These are phyloP conservation scores for Vollenhovia emeryi DNA, from an alignment of 1,140 invertebrate genomes.

Conservation along the genomic window DNA sequence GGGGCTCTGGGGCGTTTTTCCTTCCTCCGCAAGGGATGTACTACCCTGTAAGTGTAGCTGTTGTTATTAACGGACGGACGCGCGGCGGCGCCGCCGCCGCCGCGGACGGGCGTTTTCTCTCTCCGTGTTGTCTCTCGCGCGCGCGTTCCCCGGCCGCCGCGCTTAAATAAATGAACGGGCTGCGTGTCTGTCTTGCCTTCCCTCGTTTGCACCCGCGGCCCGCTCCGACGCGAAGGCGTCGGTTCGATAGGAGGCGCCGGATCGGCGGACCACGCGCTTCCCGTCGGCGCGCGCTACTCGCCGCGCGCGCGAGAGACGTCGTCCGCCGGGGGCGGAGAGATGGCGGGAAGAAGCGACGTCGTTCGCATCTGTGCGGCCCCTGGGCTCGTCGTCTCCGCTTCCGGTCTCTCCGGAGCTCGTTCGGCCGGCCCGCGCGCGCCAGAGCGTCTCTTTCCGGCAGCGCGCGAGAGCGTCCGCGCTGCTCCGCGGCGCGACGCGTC, in stretches of 20 bases:
- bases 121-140: too few relatives aligned
- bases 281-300: not conserved
- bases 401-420: too few relatives aligned
- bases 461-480: too few relatives aligned
- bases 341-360: constrained; percentile 17
- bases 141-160: constrained; percentile 19
- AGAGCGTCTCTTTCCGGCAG: too few relatives aligned
- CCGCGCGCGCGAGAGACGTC: not conserved
- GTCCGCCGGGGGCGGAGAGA: not conserved
- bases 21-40: constrained; percentile 97
- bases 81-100: too few relatives aligned
- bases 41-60: constrained; percentile 92
- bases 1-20: constrained; percentile 96
- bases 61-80: not conserved
- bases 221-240: constrained; percentile 53
- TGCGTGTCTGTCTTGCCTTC: constrained; percentile 15
- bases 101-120: too few relatives aligned
- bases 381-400: not conserved
- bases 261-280: constrained; percentile 53
- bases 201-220: constrained; percentile 28
- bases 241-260: constrained; percentile 68
- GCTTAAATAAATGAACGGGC: constrained; percentile 21
- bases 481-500: too few relatives aligned
- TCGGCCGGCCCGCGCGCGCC: too few relatives aligned
- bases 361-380: not conserved